A percentile compares a stretch with the other conserved stretches of the same genome.
Evolutionary conservation across 2,888 invertebrate genomes (phyloP).

Genomic region (Aleiodes alternator): DNA sequence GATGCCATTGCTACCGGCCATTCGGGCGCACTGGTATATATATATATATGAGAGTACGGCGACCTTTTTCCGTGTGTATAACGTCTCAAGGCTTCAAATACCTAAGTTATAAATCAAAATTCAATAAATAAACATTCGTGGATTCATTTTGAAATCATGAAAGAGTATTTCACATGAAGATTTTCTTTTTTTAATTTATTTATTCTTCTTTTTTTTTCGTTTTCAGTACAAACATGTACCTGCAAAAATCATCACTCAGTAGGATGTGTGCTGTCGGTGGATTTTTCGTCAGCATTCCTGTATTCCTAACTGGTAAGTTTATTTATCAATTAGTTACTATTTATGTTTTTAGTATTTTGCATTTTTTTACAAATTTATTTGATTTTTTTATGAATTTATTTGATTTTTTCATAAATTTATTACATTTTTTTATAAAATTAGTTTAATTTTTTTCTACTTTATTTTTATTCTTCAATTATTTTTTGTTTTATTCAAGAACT

Average conservation of each 20-base stretch:
- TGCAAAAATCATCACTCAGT: conserved; percentile 93
- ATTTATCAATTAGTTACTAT: not conserved
- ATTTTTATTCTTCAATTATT: too few species aligned
- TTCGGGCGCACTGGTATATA: conserved; percentile 44
- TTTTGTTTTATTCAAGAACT: too few species aligned
- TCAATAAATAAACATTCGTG: not conserved
- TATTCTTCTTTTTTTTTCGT: conserved; percentile 61
- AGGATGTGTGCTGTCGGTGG: conserved; percentile 94
- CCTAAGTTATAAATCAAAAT: too few species aligned
- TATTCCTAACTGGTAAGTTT: conserved; percentile 91
- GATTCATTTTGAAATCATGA: not conserved
- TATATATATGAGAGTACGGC: conserved; percentile 55
- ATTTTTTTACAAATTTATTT: too few species aligned
- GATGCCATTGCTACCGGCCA: conserved; percentile 67
- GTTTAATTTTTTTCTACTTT: too few species aligned
- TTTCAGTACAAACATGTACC: conserved; percentile 92
- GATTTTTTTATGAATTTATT: too few species aligned
- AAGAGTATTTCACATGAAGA: not conserved
- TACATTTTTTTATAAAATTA: too few species aligned
- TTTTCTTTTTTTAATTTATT: conserved; percentile 5
- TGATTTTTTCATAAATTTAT: too few species aligned
- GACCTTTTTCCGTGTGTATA: conserved; percentile 54
- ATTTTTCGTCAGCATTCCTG: conserved; percentile 95
- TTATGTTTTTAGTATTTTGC: too few species aligned
- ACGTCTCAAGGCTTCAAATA: conserved; percentile 17